phyloP scores from a whole-genome alignment of 2,888 invertebrate genomes.

The Campoplex capitator region DNA sequence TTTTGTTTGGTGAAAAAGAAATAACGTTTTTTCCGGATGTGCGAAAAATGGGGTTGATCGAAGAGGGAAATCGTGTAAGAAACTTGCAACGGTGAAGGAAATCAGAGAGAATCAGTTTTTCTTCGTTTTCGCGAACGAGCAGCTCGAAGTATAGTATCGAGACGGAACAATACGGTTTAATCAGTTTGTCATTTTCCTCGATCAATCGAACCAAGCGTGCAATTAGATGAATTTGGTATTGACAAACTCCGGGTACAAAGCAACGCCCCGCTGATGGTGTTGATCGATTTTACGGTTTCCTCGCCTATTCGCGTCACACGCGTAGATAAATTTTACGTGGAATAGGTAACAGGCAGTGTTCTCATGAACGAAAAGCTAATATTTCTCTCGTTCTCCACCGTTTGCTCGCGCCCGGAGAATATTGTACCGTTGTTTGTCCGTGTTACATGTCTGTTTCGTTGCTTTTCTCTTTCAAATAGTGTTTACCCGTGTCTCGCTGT shows the following conservation, averaged over 20 bases:
- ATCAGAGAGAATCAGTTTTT: neutral
- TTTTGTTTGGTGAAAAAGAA: neutral
- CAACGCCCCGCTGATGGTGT: conserved; percentile 12
- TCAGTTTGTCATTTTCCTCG: conserved; percentile 35
- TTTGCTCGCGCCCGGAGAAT: neutral
- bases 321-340: conserved; percentile 41
- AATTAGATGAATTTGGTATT: conserved; percentile 44
- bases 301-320: conserved; percentile 35
- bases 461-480: neutral
- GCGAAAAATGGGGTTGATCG: neutral
- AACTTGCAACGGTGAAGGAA: neutral
- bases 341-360: conserved; percentile 17
- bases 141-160: neutral
- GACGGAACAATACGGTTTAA: neutral
- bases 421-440: neutral
- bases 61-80: neutral
- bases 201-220: conserved; percentile 57
- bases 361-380: conserved; percentile 53
- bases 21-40: neutral
- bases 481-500: neutral
- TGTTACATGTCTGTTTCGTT: neutral
- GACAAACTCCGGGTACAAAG: conserved; percentile 33
- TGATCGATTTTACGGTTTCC: conserved; percentile 46
- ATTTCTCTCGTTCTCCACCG: conserved; percentile 22
- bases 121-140: neutral